Base-by-base conservation (phyloP, 2,888 invertebrate genomes). In the Drosophila conformis region DNA sequence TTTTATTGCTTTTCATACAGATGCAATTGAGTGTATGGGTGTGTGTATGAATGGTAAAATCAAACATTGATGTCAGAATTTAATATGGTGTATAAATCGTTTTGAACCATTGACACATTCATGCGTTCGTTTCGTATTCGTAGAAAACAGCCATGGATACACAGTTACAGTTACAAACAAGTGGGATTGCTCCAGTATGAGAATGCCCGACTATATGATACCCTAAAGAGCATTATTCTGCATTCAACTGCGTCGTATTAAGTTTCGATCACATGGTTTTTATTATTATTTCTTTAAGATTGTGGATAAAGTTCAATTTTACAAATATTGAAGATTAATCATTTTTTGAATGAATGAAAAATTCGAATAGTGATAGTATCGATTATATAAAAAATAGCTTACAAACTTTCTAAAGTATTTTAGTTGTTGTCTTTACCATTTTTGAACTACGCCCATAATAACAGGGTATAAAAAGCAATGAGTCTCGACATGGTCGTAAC, bases 41-140 rank as follows among this genome's bases (percentile, higher is more conserved):
- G 33, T 69, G 51, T 81, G 5, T 38, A 15, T 31, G 15, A 25
- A 1, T 53, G 29, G 75, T 60, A 72, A 87, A 82, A 89, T 87
- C 87, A 90, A 87, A 90, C 87, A 90, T 87, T 89, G 89, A 90
- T 87, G 87, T 90, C 87, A 87, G 84, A 90, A 87, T 87, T 87
- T 89, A 87, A 87, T 89, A 87, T 90, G 89, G 89, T 82, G 85
- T 83, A 90, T 87, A 89, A 90, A 87, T 90, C 87, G 87, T 89
- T 90, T 86, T 83, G 87, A 90, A 80, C 87, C 90, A 87, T 87
- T 87, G 90, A 87, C 87, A 90, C 90, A 87, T 90, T 88, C 90
- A 83, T 89, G 90, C 90, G 68, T 79, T 85, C 80, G 80, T 68
- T 76, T 81, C 73, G 76, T 73, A 65, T 73, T 77, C 80, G 71